These are phyloP conservation scores for Eretmocerus hayati DNA, from an alignment of 2,888 invertebrate species.

Conservation along the genomic window DNA sequence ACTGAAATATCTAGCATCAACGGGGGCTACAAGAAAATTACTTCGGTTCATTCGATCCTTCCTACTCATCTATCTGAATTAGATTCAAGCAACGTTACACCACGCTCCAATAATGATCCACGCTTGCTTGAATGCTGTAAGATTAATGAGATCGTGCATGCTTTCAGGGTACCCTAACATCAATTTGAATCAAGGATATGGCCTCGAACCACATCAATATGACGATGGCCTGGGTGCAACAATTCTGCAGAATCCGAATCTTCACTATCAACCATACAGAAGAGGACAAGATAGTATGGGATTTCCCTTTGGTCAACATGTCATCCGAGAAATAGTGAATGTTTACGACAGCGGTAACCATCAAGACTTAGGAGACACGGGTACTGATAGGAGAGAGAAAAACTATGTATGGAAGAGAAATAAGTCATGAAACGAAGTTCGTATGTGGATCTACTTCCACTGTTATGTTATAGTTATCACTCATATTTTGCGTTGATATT, in stretches of 20 bases:
- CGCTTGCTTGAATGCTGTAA: no score
- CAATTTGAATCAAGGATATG: conserved; percentile 9
- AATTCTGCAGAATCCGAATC: conserved; percentile 8
- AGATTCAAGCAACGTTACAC: no score
- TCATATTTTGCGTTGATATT: no score
- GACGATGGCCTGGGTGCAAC: not conserved
- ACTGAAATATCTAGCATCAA: no score
- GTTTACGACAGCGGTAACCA: conserved; percentile 35
- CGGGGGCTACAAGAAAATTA: no score
- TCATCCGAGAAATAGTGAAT: conserved; percentile 41
- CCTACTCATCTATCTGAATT: no score
- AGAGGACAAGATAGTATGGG: conserved; percentile 1
- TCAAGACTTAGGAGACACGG: conserved; percentile 22
- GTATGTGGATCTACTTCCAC: no score
- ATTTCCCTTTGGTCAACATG: conserved; percentile 27
- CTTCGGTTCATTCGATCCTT: no score
- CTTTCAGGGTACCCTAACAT: no score
- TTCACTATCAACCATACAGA: conserved; percentile 29
- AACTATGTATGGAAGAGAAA: conserved; percentile 39
- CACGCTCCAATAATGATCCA: no score
- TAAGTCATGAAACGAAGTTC: conserved; percentile 11
- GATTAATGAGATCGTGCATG: no score
- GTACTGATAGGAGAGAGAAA: conserved; percentile 25
- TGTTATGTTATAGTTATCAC: no score
- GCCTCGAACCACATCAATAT: conserved; percentile 5